phyloP scores from a whole-genome alignment of 1,140 invertebrate genomes.

The Zaprionus africanus region DNA sequence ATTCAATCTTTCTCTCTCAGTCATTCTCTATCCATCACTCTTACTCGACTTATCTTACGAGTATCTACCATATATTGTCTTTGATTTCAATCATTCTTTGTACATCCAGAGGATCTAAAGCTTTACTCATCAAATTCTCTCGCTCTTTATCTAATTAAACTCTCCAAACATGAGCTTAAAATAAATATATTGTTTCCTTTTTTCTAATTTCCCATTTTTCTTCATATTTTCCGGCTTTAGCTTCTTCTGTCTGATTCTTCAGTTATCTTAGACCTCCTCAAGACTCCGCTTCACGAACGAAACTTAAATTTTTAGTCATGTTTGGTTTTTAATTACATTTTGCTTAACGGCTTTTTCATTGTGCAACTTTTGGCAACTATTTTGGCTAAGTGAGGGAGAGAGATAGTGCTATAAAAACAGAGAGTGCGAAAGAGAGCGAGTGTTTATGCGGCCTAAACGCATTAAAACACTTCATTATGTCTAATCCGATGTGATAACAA shows the following conservation, averaged over 20 bases:
- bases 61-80: too few relatives aligned
- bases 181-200: too few relatives aligned
- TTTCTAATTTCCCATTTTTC: too few relatives aligned
- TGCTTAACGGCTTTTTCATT: conserved; percentile 36
- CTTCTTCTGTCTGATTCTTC: not conserved
- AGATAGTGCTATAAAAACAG: not conserved
- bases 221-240: not conserved
- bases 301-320: conserved; percentile 6
- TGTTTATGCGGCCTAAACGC: conserved; percentile 73
- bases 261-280: not conserved
- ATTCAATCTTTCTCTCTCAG: too few relatives aligned
- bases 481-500: conserved; percentile 80
- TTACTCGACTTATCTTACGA: too few relatives aligned
- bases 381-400: conserved; percentile 4
- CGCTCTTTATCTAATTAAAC: too few relatives aligned
- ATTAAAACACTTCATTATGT: conserved; percentile 82
- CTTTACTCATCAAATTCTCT: too few relatives aligned
- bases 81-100: too few relatives aligned
- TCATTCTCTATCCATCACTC: too few relatives aligned
- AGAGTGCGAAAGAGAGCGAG: not conserved
- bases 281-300: not conserved
- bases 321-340: conserved; percentile 71
- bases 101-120: too few relatives aligned
- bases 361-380: conserved; percentile 36
- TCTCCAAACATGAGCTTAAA: too few relatives aligned